Conservation (phyloP, 2,888 invertebrate species). For the Ptilodon capucinus region DNA sequence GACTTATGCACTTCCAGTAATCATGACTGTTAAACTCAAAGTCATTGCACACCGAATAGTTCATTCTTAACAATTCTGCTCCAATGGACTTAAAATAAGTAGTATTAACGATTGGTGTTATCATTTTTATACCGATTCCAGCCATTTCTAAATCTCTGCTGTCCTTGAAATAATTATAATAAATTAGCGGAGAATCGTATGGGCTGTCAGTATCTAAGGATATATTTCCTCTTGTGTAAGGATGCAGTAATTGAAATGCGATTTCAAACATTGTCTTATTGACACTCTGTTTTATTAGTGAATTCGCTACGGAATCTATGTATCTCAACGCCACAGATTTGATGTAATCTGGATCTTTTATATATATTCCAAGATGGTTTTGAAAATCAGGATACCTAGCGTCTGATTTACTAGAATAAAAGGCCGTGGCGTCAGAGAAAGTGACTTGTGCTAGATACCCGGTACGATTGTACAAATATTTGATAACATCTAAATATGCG, state of each 20-base stretch:
- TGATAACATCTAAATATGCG: background rate
- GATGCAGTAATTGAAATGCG: background rate
- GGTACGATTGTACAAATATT: background rate
- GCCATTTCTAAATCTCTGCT: background rate
- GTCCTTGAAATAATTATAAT: background rate
- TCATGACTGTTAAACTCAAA: constrained; percentile 43
- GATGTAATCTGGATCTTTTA: background rate
- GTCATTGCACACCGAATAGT: constrained; percentile 4
- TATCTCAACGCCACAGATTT: background rate
- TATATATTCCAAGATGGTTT: background rate
- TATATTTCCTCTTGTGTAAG: background rate
- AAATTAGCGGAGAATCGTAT: background rate
- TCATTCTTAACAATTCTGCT: background rate
- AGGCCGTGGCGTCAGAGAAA: background rate
- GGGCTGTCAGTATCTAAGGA: background rate
- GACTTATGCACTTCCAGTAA: background rate
- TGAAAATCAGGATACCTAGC: background rate
- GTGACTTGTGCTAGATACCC: background rate
- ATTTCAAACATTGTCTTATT: background rate
- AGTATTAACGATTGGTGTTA: background rate
- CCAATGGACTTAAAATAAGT: background rate
- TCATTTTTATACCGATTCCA: background rate
- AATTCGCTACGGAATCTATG: background rate
- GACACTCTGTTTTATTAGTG: background rate
- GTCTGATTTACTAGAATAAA: background rate